Conservation (phyloP, 2,113 vertebrate species). For the Argyrosomus japonicus region DNA sequence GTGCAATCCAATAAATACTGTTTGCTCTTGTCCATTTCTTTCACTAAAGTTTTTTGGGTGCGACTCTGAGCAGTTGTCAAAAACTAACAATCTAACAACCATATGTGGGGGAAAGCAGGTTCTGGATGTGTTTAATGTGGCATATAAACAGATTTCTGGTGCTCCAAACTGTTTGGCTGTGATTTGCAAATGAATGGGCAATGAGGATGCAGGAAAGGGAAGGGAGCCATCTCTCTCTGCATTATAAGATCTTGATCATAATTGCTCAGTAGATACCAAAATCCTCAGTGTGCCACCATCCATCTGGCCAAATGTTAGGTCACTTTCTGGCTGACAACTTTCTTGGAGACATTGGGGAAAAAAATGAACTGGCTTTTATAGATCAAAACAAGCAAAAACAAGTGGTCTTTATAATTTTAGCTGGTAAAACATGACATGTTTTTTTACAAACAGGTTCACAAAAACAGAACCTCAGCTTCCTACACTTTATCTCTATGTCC, state of each 20-base stretch:
- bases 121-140: neutral
- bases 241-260: conserved; percentile 42
- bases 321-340: conserved; percentile 10
- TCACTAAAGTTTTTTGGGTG: neutral
- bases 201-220: conserved; percentile 15
- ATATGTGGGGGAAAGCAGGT: conserved; percentile 3
- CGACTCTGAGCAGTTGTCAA: neutral
- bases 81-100: conserved; percentile 1
- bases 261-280: conserved; percentile 38
- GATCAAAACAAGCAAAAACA: neutral
- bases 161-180: conserved; percentile 17
- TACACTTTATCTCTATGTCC: neutral
- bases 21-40: neutral
- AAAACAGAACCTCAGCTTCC: conserved; percentile 6
- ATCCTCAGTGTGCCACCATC: conserved; percentile 9
- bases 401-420: conserved; percentile 4
- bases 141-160: neutral
- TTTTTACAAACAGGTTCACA: neutral
- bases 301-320: conserved; percentile 20
- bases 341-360: neutral
- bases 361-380: neutral
- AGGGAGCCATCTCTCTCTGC: conserved; percentile 12
- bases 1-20: neutral
- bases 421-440: neutral
- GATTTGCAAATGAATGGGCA: conserved; percentile 14